These are phyloP conservation scores for Apteryx owenii DNA, from an alignment of 2,113 vertebrate species.

Conservation along the genomic window DNA sequence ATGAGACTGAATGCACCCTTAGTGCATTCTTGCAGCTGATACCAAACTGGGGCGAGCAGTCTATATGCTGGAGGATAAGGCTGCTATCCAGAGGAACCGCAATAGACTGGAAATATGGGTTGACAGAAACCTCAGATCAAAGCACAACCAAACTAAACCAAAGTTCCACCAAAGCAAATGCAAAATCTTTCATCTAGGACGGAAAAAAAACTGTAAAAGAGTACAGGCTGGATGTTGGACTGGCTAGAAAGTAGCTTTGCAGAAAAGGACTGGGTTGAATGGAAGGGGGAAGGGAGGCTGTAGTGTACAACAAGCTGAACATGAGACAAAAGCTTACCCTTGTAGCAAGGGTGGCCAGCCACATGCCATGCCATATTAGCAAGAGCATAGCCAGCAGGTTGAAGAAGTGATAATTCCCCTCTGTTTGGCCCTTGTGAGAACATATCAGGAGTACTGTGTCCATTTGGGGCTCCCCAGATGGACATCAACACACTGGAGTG, in stretches of 20 bases:
- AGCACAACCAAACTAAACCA: too few relatives aligned
- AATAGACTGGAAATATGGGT: not conserved
- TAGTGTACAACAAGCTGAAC: not conserved
- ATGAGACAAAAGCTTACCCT: not conserved
- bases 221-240: not conserved
- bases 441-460: not conserved
- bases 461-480: not conserved
- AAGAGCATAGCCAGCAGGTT: not conserved
- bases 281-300: not conserved
- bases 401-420: not conserved
- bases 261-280: not conserved
- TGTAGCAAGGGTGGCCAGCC: not conserved
- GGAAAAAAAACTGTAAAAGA: not conserved
- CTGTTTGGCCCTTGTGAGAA: not conserved
- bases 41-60: not conserved
- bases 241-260: not conserved
- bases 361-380: not conserved
- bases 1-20: not conserved
- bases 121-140: not conserved
- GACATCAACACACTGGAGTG: not conserved
- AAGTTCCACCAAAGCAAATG: not conserved
- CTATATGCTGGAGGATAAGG: not conserved
- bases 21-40: not conserved
- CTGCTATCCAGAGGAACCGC: not conserved
- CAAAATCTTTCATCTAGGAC: not conserved